Percentiles rank a stretch among this genome's conserved stretches.
phyloP scores from a whole-genome alignment of 1,140 invertebrate genomes.

The Carposina sasakii region DNA sequence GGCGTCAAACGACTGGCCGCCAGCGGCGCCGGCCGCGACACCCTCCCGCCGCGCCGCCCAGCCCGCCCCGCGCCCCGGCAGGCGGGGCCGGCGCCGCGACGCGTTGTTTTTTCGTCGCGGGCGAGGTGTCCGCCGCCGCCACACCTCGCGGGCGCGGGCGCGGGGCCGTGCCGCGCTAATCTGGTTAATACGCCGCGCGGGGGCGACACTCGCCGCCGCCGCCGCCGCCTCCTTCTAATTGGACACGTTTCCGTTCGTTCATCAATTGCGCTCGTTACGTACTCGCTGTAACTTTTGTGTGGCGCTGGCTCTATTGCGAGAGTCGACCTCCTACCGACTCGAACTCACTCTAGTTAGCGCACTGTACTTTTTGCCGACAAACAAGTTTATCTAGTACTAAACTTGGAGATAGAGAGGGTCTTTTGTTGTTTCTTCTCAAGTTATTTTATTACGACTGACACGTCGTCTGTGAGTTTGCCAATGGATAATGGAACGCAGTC shows the following conservation, averaged over 20 bases:
- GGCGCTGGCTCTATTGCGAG: conserved; percentile 10
- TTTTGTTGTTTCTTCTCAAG: too few relatives aligned
- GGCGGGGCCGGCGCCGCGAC: conserved; percentile 30
- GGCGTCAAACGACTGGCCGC: conserved; percentile 66
- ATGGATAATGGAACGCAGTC: too few relatives aligned
- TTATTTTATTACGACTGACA: too few relatives aligned
- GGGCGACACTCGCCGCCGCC: conserved; percentile 30
- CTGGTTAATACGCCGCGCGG: conserved; percentile 54
- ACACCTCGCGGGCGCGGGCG: conserved; percentile 40
- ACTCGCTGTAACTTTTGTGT: conserved; percentile 55
- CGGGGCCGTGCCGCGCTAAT: conserved; percentile 43
- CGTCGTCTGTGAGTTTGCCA: too few relatives aligned
- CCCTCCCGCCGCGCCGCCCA: conserved; percentile 54
- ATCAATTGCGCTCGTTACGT: conserved; percentile 67
- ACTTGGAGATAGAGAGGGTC: too few relatives aligned
- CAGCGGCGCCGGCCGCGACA: conserved; percentile 55
- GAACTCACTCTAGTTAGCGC: conserved; percentile 3
- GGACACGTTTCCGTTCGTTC: conserved; percentile 68
- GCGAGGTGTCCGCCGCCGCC: conserved; percentile 60
- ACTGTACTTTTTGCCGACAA: conserved; percentile 17
- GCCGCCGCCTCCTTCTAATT: conserved; percentile 63
- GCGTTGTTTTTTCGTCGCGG: conserved; percentile 54
- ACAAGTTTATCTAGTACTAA: conserved; percentile 15
- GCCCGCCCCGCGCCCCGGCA: conserved; percentile 17
- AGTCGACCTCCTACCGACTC: neutral